Evolutionary conservation across 2,888 invertebrate species (phyloP), one percentile per base, ranked within the genome.

Genomic region (Encarsia formosa): DNA sequence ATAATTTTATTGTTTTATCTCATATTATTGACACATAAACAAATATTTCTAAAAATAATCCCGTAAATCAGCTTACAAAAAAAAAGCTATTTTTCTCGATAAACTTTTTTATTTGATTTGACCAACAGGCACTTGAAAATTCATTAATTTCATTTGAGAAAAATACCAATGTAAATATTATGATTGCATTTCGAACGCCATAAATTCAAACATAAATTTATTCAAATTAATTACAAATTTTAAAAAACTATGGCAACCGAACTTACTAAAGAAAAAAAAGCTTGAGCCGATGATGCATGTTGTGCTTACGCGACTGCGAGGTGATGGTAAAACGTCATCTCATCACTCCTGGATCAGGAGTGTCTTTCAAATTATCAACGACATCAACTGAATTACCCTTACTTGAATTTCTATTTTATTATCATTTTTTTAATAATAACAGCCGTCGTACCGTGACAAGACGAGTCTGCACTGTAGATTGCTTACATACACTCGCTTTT

Each of bases 201-300:
- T 59, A 52, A 59, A 55, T 31, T 45, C 5, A 11, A 20, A 41
- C 24, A n/a, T 26, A 29, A 26, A 29, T 20, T n/a, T 4, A 35
- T 18, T 18, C 19, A 19, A 40, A 24, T 11, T n/a, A n/a, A 13
- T 24, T 40, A 2, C 6, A 8, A 26, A 37, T 23, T 16, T 15
- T n/a, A 39, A 15, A 31, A n/a, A 38, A 34, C 56, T 60, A 57
- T 57, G 57, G 58, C 47, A 52, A 50, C 53, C 49, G 55, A 52
- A 49, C 34, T 23, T 19, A 23, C 29, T n/a, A 50, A 63, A 63
- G 65, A 65, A 65, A 63, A 68, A 64, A 67, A 63, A 74, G 73
- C 73, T 73, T 73, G 73, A 71, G 73, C 73, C 73, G 73, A 73
- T 73, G 73, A 73, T 74, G 73, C 72, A 73, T 73, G 73, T 70